phyloP scores from a whole-genome alignment of 2,113 vertebrate species.

The Gasterosteus aculeatus region DNA sequence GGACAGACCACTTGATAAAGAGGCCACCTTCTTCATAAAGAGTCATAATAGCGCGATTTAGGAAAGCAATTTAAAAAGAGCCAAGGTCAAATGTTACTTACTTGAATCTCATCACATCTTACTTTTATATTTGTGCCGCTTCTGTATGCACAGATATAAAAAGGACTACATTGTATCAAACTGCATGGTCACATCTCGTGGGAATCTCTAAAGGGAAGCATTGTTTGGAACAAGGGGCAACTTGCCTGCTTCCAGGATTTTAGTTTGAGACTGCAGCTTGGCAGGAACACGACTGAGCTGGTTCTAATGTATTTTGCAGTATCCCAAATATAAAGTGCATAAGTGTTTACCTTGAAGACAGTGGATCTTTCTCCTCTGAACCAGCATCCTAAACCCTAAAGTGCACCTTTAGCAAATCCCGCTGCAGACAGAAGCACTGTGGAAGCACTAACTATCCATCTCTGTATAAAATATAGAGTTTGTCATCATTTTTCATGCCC shows the following conservation, averaged over 20 bases:
- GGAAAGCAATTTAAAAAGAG: neutral
- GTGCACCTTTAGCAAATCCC: slow-evolving; percentile 45
- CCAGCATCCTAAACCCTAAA: slow-evolving; percentile 22
- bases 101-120: neutral
- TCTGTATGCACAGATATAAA: neutral
- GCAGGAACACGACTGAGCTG: slow-evolving; percentile 3
- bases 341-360: slow-evolving; percentile 33
- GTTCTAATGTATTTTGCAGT: slow-evolving; percentile 31
- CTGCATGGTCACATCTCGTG: neutral
- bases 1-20: neutral
- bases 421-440: slow-evolving; percentile 25
- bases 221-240: neutral
- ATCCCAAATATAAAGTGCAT: slow-evolving; percentile 30
- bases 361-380: slow-evolving; percentile 33
- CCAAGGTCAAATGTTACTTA: neutral
- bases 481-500: slow-evolving; percentile 27
- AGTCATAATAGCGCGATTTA: neutral
- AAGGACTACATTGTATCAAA: neutral
- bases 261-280: slow-evolving; percentile 15
- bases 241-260: neutral
- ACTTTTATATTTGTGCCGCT: neutral
- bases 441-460: neutral
- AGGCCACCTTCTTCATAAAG: neutral
- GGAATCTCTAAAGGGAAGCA: neutral
- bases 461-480: slow-evolving; percentile 9